phyloP scores from a whole-genome alignment of 2,113 vertebrate genomes.

The Anoura caudifer region DNA sequence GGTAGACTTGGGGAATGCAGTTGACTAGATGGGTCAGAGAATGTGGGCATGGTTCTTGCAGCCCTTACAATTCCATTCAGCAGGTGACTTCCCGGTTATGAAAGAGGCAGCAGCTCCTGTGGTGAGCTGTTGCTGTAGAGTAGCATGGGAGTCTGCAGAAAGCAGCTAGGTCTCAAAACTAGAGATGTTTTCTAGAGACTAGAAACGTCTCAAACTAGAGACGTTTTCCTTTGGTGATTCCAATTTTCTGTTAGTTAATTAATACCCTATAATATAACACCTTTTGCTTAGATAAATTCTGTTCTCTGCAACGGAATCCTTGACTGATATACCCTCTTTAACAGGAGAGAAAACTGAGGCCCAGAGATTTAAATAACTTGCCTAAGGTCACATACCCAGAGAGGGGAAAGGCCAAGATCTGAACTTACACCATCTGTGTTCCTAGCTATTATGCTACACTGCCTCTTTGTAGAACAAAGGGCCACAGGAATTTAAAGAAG shows the following conservation, averaged over 20 bases:
- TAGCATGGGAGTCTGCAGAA: background rate
- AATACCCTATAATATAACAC: background rate
- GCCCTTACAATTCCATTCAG: background rate
- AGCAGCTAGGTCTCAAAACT: too few species aligned
- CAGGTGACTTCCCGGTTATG: background rate
- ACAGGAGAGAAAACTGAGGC: background rate
- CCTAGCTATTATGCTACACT: background rate
- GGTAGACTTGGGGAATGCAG: background rate
- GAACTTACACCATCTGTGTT: background rate
- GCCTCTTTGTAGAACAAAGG: background rate
- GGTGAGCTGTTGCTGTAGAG: background rate
- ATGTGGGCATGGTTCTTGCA: background rate
- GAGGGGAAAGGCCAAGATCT: background rate
- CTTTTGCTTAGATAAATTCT: background rate
- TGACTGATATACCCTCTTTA: background rate
- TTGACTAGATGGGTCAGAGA: background rate
- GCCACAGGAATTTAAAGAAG: background rate
- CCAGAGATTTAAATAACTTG: background rate
- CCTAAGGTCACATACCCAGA: background rate
- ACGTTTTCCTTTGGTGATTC: background rate
- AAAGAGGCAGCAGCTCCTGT: background rate
- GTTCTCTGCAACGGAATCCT: background rate
- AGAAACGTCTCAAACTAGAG: background rate
- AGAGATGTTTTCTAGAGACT: too few species aligned
- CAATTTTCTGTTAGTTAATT: background rate